Base-by-base conservation (phyloP, 2,113 vertebrate genomes). In the Perca flavescens region DNA sequence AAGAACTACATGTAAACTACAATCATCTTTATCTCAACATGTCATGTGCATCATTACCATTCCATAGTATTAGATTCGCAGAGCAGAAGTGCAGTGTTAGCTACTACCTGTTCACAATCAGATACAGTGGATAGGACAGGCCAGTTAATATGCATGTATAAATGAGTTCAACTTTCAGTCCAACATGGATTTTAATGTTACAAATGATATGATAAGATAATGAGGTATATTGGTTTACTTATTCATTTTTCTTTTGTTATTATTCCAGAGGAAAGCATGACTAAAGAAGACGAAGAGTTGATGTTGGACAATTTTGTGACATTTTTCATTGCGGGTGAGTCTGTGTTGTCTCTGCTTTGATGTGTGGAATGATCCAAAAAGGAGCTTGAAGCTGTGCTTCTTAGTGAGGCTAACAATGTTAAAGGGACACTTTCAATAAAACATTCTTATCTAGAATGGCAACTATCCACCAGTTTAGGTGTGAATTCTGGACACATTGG, bases 241-340 rank as follows among this genome's bases (percentile, higher is more conserved):
- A 3, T 64, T 66, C 1, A 22, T 10, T 14, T 60, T 0, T 2
- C 12, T 61, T 80, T 10, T 46, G 1, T 62, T 36, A 0, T 54
- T 19, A 69, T 79, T 84, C 15, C 54, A 98, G 97, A 96, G 64
- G 92, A 96, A 72, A 95, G 94, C 40, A 91, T 90, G 74, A 93
- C 91, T 1, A 82, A 93, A 19, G 96, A 92, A 80, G 96, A 97
- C 0, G 95, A 96, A 15, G 96, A 98, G 88, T 84, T 92, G 5
- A 96, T 99, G 92, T 47, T 99, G 92, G 98, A 99, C 92, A 99
- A 99, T 60, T 97, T 98, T 3, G 89, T 99, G 63, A 97, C 97
- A 11, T 98, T 99, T 92, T 97, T 99, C 90, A 95, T 98, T 43
- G 97, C 96, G 0, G 98, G 98, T 97, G 53, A 65, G 97, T 94